A percentile compares a stretch with the other conserved stretches of the same genome.
Conservation (phyloP, 2,888 invertebrate species). For the Tetramorium bicarinatum region DNA sequence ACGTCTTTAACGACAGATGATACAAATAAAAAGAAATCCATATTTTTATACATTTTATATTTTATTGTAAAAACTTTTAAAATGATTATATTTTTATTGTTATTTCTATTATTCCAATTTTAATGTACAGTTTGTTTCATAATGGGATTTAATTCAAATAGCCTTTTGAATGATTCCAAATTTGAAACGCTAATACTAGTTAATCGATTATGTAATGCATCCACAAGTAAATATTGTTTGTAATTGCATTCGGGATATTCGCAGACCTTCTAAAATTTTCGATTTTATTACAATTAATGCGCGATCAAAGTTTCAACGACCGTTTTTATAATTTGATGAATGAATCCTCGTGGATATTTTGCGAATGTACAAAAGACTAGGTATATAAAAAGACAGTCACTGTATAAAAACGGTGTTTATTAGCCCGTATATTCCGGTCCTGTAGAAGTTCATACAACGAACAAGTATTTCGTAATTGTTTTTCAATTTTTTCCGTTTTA, state of each 20-base stretch:
- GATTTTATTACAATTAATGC: background rate
- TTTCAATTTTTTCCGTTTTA: background rate
- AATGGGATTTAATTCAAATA: background rate
- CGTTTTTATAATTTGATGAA: background rate
- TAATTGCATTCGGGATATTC: background rate
- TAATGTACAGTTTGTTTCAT: background rate
- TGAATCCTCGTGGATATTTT: background rate
- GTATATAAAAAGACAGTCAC: background rate
- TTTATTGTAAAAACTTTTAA: background rate
- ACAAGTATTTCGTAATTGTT: background rate
- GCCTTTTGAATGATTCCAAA: background rate
- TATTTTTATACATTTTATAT: background rate
- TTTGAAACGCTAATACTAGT: background rate
- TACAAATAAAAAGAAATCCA: background rate
- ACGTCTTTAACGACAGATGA: background rate
- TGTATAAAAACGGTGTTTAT: background rate
- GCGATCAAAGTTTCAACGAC: background rate
- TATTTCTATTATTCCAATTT: background rate
- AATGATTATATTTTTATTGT: background rate
- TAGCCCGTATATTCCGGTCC: background rate
- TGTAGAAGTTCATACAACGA: background rate
- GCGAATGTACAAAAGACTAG: background rate
- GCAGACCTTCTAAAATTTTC: background rate
- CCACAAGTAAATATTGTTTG: background rate
- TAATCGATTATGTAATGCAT: constrained; percentile 24